These are phyloP conservation scores for Drosophila ananassae DNA, from an alignment of 1,140 invertebrate genomes.

Conservation along the genomic window DNA sequence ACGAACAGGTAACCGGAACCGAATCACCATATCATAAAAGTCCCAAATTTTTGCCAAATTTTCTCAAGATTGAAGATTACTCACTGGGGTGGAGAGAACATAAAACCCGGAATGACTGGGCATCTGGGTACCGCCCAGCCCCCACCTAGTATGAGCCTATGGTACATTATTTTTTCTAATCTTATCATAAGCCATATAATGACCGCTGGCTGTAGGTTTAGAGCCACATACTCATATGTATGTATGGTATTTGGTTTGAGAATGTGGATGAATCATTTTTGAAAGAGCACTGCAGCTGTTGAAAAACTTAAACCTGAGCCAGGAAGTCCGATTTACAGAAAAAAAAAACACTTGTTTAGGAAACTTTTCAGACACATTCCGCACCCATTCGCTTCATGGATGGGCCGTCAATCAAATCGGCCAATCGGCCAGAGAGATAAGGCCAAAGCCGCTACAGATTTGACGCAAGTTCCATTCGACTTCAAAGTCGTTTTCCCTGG, in stretches of 20 bases:
- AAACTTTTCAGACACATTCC: conserved; percentile 72
- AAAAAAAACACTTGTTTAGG: conserved; percentile 60
- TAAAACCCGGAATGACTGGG: conserved; percentile 36
- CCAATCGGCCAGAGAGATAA: conserved; percentile 19
- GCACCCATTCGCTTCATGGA: conserved; percentile 25
- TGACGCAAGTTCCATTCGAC: conserved; percentile 66
- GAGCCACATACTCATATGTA: background rate
- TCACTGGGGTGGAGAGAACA: conserved; percentile 33
- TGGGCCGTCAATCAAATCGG: conserved; percentile 68
- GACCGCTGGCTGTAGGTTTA: conserved; percentile 17
- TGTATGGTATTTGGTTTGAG: conserved; percentile 16
- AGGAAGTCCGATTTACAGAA: conserved; percentile 51
- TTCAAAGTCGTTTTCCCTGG: conserved; percentile 58
- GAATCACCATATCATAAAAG: conserved; percentile 15
- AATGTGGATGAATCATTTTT: conserved; percentile 29
- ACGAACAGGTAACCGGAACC: background rate
- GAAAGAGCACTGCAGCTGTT: background rate
- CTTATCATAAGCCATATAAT: conserved; percentile 60
- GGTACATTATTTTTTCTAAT: conserved; percentile 39
- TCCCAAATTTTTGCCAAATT: conserved; percentile 1
- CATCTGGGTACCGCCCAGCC: conserved; percentile 5
- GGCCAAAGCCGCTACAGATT: conserved; percentile 22
- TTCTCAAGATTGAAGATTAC: conserved; percentile 23
- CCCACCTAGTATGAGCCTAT: conserved; percentile 6
- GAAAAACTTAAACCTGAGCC: background rate